Conservation (phyloP, 1,140 invertebrate genomes). For the Drosophila kurseongensis region DNA sequence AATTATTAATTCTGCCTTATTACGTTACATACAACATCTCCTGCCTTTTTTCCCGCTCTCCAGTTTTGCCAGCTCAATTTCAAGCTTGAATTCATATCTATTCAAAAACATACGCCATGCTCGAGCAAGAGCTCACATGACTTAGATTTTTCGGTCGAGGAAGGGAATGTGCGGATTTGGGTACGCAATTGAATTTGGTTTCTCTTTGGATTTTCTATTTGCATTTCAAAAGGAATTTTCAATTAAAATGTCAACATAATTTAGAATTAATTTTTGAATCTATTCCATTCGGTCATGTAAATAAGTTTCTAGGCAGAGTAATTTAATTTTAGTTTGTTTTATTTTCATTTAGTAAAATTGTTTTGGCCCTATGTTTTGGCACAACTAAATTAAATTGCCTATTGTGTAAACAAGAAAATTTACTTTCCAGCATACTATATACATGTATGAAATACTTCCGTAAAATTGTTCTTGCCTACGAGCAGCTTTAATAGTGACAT, state of each 20-base stretch:
- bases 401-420: neutral
- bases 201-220: slow-evolving; percentile 54
- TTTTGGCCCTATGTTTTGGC: too few relatives aligned
- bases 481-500: neutral
- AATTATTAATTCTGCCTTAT: slow-evolving; percentile 80
- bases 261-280: slow-evolving; percentile 45
- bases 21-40: slow-evolving; percentile 60
- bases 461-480: neutral
- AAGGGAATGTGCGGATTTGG: slow-evolving; percentile 35
- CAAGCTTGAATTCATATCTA: slow-evolving; percentile 62
- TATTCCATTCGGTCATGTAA: slow-evolving; percentile 24
- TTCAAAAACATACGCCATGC: slow-evolving; percentile 25
- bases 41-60: slow-evolving; percentile 5
- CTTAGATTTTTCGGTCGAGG: slow-evolving; percentile 20
- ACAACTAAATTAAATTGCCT: slow-evolving; percentile 1
- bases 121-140: slow-evolving; percentile 25
- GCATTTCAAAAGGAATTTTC: slow-evolving; percentile 69
- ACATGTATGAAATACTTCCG: neutral
- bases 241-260: slow-evolving; percentile 64
- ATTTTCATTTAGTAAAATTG: neutral
- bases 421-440: neutral
- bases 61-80: slow-evolving; percentile 44
- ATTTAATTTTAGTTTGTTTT: slow-evolving; percentile 33
- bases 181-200: slow-evolving; percentile 64
- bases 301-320: slow-evolving; percentile 18